A percentile compares a stretch with the other conserved stretches of the same genome.
phyloP scores from a whole-genome alignment of 1,140 invertebrate species.

The Drosophila triauraria region DNA sequence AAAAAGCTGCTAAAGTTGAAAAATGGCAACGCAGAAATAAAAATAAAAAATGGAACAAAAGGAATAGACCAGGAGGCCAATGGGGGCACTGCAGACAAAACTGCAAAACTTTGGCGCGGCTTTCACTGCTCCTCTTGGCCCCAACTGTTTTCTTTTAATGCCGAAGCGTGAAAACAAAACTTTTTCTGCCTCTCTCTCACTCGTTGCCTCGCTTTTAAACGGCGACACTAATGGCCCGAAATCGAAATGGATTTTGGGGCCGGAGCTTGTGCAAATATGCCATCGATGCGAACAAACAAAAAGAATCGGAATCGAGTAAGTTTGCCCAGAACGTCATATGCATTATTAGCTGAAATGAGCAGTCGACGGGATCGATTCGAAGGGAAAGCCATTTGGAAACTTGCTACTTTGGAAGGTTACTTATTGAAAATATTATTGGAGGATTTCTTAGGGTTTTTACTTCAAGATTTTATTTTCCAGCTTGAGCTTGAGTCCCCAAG shows the following conservation, averaged over 20 bases:
- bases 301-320: conserved; percentile 19
- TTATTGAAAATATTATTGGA: neutral
- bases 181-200: conserved; percentile 39
- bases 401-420: neutral
- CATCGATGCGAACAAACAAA: conserved; percentile 21
- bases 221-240: conserved; percentile 74
- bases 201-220: conserved; percentile 50
- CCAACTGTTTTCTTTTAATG: conserved; percentile 78
- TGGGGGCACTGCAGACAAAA: conserved; percentile 69
- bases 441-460: too few species aligned
- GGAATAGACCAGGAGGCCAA: neutral
- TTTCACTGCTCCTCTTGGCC: conserved; percentile 22
- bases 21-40: conserved; percentile 49
- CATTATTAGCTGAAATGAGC: conserved; percentile 35
- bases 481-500: neutral
- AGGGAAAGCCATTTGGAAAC: neutral
- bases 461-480: too few species aligned
- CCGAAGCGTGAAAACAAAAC: conserved; percentile 80
- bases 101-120: conserved; percentile 68
- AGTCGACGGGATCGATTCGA: conserved; percentile 4
- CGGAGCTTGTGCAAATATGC: conserved; percentile 71
- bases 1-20: conserved; percentile 50
- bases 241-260: conserved; percentile 74
- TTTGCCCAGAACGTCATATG: conserved; percentile 16
- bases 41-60: conserved; percentile 12